Evolutionary conservation across 30 jellyfish, hydroid and myxozoan genomes (phyloP).

Genomic region (Hydractinia symbiolongicarpus): DNA sequence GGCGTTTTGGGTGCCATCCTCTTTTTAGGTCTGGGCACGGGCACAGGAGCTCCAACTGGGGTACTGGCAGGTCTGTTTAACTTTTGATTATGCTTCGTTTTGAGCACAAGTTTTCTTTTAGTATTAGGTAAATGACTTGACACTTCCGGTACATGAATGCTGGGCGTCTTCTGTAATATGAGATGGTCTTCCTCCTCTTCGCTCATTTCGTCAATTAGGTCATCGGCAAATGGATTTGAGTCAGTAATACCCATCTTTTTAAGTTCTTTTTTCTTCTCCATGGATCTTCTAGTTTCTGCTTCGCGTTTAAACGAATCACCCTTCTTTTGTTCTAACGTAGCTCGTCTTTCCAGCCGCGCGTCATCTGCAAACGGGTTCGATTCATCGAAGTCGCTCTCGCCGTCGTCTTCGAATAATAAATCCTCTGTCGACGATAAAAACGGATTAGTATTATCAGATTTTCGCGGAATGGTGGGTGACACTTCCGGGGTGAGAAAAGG

Average conservation of each 20-base stretch:
- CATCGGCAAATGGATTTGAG: slow-evolving; percentile 27
- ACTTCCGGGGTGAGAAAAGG: slow-evolving; percentile 3
- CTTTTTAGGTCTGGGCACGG: slow-evolving; percentile 1
- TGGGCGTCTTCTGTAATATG: slow-evolving; percentile 6
- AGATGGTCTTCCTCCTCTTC: not conserved
- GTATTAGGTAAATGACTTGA: not conserved
- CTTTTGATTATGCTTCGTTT: not conserved
- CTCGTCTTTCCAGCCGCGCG: slow-evolving; percentile 19
- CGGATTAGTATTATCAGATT: slow-evolving; percentile 33
- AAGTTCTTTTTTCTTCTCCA: not conserved
- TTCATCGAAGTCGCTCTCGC: slow-evolving; percentile 9
- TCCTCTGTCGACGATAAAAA: slow-evolving; percentile 63
- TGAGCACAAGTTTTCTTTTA: not conserved
- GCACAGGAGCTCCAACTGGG: not conserved
- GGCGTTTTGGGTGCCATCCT: slow-evolving; percentile 2
- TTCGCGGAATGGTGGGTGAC: slow-evolving; percentile 3
- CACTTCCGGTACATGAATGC: slow-evolving; percentile 2
- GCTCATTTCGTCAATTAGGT: not conserved
- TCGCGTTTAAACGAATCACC: not conserved
- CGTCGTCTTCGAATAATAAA: slow-evolving; percentile 10
- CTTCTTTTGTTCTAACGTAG: not conserved
- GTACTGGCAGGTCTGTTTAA: not conserved
- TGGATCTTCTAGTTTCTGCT: not conserved
- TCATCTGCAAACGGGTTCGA: slow-evolving; percentile 28
- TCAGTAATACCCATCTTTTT: slow-evolving; percentile 7